phyloP scores from a whole-genome alignment of 1,140 invertebrate species.

The Stegodyphus dumicola region DNA sequence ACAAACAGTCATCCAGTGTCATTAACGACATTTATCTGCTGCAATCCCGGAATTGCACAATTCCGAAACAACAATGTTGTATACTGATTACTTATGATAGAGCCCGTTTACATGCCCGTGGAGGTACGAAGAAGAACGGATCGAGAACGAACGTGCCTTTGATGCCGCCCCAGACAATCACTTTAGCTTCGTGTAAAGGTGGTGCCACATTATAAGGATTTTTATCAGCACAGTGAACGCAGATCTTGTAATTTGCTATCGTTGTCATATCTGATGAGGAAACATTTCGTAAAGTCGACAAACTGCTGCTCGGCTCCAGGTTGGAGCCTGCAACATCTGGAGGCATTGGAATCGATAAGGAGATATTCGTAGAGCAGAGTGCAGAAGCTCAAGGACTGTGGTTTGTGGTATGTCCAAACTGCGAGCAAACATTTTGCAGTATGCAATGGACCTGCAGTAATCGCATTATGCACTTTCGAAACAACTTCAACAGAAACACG shows the following conservation, averaged over 20 bases:
- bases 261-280: not conserved
- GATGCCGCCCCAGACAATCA: constrained; percentile 1
- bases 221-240: not conserved
- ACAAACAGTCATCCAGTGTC: too few species aligned
- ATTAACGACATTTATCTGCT: not conserved
- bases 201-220: constrained; percentile 9
- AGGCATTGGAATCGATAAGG: not conserved
- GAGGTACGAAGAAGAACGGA: not conserved
- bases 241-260: not conserved
- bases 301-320: not conserved
- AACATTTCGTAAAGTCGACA: too few species aligned
- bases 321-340: not conserved
- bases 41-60: constrained; percentile 10
- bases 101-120: not conserved
- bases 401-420: not conserved
- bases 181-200: not conserved
- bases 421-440: too few species aligned
- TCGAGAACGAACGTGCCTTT: not conserved
- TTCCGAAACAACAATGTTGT: not conserved
- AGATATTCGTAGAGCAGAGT: not conserved
- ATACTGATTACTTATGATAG: not conserved
- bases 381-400: not conserved
- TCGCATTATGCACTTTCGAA: not conserved
- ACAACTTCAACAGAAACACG: not conserved
- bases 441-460: not conserved